phyloP scores from a whole-genome alignment of 2,797 vertebrate genomes.

The Dendrocincla tyrannina region DNA sequence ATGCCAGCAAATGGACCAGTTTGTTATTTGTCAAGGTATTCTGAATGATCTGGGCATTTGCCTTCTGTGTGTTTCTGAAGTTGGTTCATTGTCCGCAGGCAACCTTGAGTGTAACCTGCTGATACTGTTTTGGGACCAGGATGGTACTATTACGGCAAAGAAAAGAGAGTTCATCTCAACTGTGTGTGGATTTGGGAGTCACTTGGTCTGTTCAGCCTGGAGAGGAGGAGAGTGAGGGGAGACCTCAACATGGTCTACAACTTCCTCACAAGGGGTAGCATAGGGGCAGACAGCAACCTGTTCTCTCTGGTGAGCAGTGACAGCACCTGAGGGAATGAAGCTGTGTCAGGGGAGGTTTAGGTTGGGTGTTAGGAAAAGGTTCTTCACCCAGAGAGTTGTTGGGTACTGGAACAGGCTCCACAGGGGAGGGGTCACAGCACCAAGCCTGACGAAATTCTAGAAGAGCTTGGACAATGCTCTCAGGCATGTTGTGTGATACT shows the following conservation, averaged over 20 bases:
- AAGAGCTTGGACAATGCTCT: not conserved
- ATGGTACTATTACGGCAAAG: not conserved
- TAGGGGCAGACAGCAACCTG: not conserved
- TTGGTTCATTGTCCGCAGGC: not conserved
- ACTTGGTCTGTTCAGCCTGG: not conserved
- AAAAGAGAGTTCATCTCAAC: not conserved
- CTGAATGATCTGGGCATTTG: not conserved
- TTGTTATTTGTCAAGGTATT: not conserved
- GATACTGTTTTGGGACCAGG: not conserved
- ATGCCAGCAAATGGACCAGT: not conserved
- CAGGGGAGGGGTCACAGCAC: not conserved
- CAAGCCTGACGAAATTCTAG: not conserved
- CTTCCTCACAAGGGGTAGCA: not conserved
- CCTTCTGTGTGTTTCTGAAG: not conserved
- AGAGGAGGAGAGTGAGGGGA: not conserved
- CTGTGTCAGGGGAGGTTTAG: not conserved
- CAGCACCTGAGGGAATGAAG: not conserved
- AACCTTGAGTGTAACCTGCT: not conserved
- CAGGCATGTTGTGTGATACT: not conserved
- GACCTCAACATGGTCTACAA: not conserved
- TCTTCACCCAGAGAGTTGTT: not conserved
- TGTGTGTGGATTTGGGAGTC: not conserved
- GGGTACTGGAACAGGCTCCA: not conserved
- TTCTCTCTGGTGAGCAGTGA: not conserved
- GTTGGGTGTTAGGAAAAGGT: not conserved